Conservation (phyloP, 2,113 vertebrate species). For the Hassar affinis region DNA sequence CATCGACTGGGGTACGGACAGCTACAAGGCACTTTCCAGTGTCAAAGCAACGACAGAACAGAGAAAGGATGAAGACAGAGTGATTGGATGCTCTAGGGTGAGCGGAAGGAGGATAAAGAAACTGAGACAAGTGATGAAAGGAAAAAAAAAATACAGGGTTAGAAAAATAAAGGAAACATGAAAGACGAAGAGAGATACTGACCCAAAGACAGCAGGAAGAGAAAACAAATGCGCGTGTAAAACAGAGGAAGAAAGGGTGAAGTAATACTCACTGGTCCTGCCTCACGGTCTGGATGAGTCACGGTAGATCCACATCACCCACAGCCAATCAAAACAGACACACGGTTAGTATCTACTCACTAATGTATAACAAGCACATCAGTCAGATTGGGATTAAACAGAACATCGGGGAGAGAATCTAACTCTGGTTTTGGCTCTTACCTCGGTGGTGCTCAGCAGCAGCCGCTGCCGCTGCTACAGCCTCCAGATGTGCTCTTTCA, state of each 20-base stretch:
- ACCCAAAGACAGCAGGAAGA: constrained; percentile 10
- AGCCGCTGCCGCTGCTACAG: constrained; percentile 60
- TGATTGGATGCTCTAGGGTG: not conserved
- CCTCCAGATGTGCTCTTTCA: constrained; percentile 78
- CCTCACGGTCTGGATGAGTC: constrained; percentile 70
- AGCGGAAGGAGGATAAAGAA: constrained; percentile 41
- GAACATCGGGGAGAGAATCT: not conserved
- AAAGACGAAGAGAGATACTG: constrained; percentile 45
- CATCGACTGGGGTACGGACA: not conserved
- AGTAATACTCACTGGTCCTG: constrained; percentile 73
- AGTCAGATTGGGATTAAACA: not conserved
- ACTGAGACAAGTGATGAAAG: constrained; percentile 45
- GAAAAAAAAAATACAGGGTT: not conserved
- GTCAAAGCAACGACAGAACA: not conserved
- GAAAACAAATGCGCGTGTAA: constrained; percentile 11
- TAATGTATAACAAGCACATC: constrained; percentile 4
- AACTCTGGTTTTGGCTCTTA: constrained; percentile 48
- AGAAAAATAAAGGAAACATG: constrained; percentile 23
- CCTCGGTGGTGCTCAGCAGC: constrained; percentile 80
- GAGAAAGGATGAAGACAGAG: not conserved
- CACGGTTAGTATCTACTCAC: constrained; percentile 39
- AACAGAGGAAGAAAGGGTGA: not conserved
- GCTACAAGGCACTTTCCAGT: not conserved
- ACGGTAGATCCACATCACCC: constrained; percentile 56
- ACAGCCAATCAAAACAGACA: constrained; percentile 55